Evolutionary conservation across 2,888 invertebrate genomes (phyloP), one percentile per base, ranked within the genome.

Genomic region (Eupithecia tripunctaria): DNA sequence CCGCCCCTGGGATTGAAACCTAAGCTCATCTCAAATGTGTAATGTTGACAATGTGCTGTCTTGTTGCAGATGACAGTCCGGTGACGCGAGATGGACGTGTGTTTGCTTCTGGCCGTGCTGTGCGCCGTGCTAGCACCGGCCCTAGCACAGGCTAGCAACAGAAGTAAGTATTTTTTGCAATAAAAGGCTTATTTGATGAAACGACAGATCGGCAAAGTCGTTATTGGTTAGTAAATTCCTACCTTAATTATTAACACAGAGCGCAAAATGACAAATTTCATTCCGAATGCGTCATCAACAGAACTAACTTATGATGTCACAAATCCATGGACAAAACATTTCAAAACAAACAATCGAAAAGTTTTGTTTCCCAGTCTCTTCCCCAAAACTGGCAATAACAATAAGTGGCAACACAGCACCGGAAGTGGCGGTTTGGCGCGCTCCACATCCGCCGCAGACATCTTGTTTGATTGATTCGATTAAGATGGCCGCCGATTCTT

Each of bases 21-120:
- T n/a, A n/a, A n/a, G n/a, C n/a, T n/a, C n/a, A n/a, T 14, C 14
- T 43, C 43, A 43, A 18, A 43, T 43, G 43, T 43, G 43, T 43
- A 18, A 43, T 43, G 5, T 56, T 51, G 6, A 21, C 1, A 25
- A 59, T 27, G 18, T 59, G n/a, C 10, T 25, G n/a, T 14, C 12
- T 60, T 64, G 67, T 67, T 72, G 1, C 75, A 75, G 75, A 75
- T 75, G 75, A 75, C 68, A 27, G 65, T 8, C 8, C 25, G 67
- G 67, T 71, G 68, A 68, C 65, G 73, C 65, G 76, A 18, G 70
- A 92, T 92, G 91, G 90, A 88, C 78, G 59, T 70, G 60, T 70
- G 83, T 84, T 73, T 80, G 84, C 73, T 91, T 88, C 79, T 89
- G 70, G 80, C 89, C 71, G 84, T 93, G 47, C 87, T 89, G 59